These are phyloP conservation scores for Pterophyllum scalare DNA, from an alignment of 2,113 vertebrate species.

Conservation along the genomic window DNA sequence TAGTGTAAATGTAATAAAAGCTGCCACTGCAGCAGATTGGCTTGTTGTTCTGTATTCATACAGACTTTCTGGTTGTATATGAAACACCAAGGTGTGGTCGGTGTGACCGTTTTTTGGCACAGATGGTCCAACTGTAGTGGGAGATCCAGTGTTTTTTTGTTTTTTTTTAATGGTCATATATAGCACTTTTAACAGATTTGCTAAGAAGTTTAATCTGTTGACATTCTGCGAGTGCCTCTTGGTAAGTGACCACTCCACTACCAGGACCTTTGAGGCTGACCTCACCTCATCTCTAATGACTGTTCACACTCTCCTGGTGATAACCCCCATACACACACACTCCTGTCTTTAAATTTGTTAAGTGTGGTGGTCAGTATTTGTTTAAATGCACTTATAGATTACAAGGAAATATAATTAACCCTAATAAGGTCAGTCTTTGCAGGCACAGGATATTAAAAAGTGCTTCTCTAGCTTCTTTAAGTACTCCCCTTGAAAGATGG, in stretches of 20 bases:
- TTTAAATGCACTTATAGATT: background rate
- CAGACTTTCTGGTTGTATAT: background rate
- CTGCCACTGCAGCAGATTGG: background rate
- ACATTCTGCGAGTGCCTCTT: constrained; percentile 59
- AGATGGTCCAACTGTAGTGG: background rate
- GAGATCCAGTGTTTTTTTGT: background rate
- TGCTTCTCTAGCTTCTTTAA: background rate
- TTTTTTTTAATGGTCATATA: background rate
- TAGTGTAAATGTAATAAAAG: background rate
- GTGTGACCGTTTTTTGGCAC: background rate
- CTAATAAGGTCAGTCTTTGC: background rate
- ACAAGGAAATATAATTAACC: background rate
- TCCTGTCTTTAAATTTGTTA: background rate
- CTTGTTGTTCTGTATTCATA: background rate
- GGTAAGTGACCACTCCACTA: constrained; percentile 55
- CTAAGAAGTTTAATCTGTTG: constrained; percentile 66
- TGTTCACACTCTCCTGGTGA: constrained; percentile 39
- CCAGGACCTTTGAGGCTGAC: constrained; percentile 44
- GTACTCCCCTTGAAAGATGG: background rate
- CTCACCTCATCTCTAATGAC: constrained; percentile 51
- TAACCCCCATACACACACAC: background rate
- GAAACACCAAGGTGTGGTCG: background rate
- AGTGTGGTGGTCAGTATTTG: background rate
- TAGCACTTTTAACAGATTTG: constrained; percentile 60
- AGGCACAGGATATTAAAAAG: background rate